Conservation (phyloP, 2,113 vertebrate species). For the Indri indri region DNA sequence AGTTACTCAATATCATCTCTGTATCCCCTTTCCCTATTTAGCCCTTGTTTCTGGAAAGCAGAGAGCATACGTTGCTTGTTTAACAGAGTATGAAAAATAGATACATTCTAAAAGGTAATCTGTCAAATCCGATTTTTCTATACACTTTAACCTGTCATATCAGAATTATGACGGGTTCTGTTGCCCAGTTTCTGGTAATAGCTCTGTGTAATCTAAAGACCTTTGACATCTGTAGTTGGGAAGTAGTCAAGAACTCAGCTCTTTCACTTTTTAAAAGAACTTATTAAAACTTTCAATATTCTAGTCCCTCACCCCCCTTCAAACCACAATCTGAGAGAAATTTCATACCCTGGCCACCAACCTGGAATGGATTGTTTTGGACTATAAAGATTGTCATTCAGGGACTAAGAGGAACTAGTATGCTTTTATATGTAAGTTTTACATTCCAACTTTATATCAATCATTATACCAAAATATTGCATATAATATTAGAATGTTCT, state of each 20-base stretch:
- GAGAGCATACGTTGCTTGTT: background rate
- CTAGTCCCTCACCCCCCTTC: background rate
- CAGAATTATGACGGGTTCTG: background rate
- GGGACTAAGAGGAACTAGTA: background rate
- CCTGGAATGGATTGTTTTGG: background rate
- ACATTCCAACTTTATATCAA: background rate
- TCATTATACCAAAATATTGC: background rate
- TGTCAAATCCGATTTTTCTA: background rate
- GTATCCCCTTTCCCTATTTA: background rate
- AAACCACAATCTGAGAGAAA: background rate
- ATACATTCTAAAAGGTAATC: background rate
- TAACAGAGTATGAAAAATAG: background rate
- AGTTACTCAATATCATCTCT: background rate
- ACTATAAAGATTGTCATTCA: fast-evolving
- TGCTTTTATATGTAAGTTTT: background rate
- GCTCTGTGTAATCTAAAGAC: background rate
- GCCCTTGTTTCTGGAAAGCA: background rate
- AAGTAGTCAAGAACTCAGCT: background rate
- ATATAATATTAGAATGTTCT: background rate
- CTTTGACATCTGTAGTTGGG: background rate
- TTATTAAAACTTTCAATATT: background rate
- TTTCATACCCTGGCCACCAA: background rate
- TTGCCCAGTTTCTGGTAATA: background rate
- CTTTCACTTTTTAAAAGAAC: background rate
- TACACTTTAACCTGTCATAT: background rate